phyloP scores from a whole-genome alignment of 2,797 vertebrate genomes.

The Passerculus sandwichensis region DNA sequence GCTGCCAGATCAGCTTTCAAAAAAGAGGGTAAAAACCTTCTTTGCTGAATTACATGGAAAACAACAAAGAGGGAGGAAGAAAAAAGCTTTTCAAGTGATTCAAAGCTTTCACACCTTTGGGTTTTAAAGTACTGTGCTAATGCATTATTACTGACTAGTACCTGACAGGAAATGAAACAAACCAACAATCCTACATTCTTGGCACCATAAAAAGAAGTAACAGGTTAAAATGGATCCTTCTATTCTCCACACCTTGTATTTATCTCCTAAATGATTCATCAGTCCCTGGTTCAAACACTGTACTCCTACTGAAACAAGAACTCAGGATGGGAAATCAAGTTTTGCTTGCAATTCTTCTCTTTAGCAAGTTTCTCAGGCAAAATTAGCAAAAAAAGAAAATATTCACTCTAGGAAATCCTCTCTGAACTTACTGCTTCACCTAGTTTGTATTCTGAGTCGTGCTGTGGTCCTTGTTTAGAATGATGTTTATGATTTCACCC shows the following conservation, averaged over 20 bases:
- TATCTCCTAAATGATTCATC: constrained; percentile 17
- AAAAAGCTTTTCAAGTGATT: constrained; percentile 25
- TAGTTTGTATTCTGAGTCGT: constrained; percentile 68
- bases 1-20: background rate
- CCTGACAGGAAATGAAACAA: constrained; percentile 24
- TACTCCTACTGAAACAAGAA: constrained; percentile 46
- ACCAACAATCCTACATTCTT: constrained; percentile 31
- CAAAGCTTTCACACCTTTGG: constrained; percentile 46
- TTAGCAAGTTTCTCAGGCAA: constrained; percentile 47
- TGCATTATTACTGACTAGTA: constrained; percentile 10
- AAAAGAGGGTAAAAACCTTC: background rate
- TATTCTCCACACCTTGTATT: constrained; percentile 16
- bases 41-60: constrained; percentile 6
- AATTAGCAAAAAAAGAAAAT: constrained; percentile 35
- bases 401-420: background rate
- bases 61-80: background rate
- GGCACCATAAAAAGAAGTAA: constrained; percentile 33
- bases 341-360: constrained; percentile 31
- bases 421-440: constrained; percentile 9
- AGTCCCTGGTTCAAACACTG: constrained; percentile 1
- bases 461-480: constrained; percentile 90
- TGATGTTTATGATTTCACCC: constrained; percentile 96
- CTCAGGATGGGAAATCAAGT: constrained; percentile 36
- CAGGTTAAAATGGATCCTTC: background rate
- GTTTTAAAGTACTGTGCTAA: constrained; percentile 11